phyloP scores from a whole-genome alignment of 2,888 invertebrate species.

The Tromatobia lineatoria region DNA sequence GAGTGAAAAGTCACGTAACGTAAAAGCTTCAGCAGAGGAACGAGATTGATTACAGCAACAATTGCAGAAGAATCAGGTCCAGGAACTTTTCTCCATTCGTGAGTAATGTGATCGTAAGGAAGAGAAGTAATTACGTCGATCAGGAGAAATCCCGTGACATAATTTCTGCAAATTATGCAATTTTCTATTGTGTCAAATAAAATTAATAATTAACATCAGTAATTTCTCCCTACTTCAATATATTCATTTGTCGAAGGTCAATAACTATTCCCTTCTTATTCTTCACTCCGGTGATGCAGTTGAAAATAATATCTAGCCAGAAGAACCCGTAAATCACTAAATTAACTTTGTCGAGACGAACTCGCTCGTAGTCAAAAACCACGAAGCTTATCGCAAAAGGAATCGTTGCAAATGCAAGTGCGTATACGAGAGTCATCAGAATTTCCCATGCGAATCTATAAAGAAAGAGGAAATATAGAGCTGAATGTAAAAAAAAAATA shows the following conservation, averaged over 20 bases:
- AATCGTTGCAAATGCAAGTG: slow-evolving; percentile 78
- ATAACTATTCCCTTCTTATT: slow-evolving; percentile 68
- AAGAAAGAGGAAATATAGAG: slow-evolving; percentile 18
- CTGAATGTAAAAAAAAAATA: not conserved
- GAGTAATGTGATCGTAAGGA: slow-evolving; percentile 80
- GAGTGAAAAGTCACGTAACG: slow-evolving; percentile 77
- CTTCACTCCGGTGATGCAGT: slow-evolving; percentile 78
- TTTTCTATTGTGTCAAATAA: not conserved
- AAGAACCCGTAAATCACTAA: slow-evolving; percentile 77
- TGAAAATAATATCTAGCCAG: slow-evolving; percentile 80
- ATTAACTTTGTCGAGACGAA: slow-evolving; percentile 76
- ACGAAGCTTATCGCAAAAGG: slow-evolving; percentile 80
- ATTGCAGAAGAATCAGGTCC: slow-evolving; percentile 71
- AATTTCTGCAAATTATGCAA: slow-evolving; percentile 72
- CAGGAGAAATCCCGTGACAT: slow-evolving; percentile 75
- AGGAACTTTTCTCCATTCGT: slow-evolving; percentile 77
- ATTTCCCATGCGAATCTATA: slow-evolving; percentile 81
- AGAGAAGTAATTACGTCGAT: slow-evolving; percentile 80
- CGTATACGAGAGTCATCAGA: slow-evolving; percentile 77
- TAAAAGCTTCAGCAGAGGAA: slow-evolving; percentile 79
- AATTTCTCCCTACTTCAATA: slow-evolving; percentile 75
- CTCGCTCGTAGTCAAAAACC: slow-evolving; percentile 75
- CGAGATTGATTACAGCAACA: slow-evolving; percentile 75
- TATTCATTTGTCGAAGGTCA: slow-evolving; percentile 73
- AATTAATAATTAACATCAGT: not conserved